Conservation (phyloP, 23 tunicate species). For the Aplidium turbinatum region DNA sequence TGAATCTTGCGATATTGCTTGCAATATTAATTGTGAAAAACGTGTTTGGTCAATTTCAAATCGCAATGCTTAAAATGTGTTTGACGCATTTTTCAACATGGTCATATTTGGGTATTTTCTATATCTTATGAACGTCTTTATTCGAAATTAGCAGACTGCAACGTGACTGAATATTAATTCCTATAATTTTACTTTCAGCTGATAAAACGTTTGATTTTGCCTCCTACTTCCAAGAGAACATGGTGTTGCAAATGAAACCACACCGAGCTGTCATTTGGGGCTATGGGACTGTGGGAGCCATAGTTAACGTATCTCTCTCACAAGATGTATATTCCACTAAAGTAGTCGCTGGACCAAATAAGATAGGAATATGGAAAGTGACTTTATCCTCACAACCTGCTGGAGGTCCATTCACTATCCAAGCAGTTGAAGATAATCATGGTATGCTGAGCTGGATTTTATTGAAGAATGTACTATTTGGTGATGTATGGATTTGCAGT, state of each 20-base stretch:
- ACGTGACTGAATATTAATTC: no score
- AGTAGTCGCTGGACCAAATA: conserved; percentile 54
- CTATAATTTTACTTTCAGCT: neutral
- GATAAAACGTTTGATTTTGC: conserved; percentile 62
- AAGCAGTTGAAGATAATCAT: conserved; percentile 79
- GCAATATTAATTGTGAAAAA: no score
- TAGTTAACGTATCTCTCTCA: conserved; percentile 63
- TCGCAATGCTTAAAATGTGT: no score
- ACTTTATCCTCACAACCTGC: conserved; percentile 55
- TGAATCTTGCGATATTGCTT: no score
- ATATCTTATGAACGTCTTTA: no score
- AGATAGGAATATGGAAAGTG: conserved; percentile 70
- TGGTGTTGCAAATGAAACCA: conserved; percentile 83
- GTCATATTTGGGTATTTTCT: no score
- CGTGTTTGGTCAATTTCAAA: no score
- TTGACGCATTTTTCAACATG: no score
- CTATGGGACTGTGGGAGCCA: conserved; percentile 78
- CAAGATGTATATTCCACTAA: conserved; percentile 83
- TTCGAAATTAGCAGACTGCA: no score
- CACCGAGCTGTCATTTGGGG: conserved; percentile 78
- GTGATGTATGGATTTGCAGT: conserved; percentile 70
- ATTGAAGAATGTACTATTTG: conserved; percentile 56
- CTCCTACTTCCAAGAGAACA: conserved; percentile 79
- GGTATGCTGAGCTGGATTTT: conserved; percentile 67
- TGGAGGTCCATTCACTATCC: conserved; percentile 59